phyloP scores from a whole-genome alignment of 2,888 invertebrate genomes.

The Lasioglossum lativentre region DNA sequence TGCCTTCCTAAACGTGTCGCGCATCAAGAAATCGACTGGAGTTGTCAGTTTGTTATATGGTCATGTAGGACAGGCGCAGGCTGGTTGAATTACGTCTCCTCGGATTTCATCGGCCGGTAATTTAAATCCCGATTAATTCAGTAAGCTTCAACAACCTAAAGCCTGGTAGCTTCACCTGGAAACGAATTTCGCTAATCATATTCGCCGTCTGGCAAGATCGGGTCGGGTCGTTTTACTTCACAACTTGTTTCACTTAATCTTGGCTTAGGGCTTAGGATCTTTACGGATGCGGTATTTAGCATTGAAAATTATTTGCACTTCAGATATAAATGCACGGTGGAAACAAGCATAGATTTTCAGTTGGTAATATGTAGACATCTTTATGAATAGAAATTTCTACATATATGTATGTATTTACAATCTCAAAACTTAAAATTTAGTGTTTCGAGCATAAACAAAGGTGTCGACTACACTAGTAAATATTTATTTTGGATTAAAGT shows the following conservation, averaged over 20 bases:
- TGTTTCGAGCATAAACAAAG: no score
- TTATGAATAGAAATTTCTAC: no score
- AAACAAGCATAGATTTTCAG: no score
- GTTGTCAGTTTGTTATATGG: conserved; percentile 65
- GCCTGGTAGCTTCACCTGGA: conserved; percentile 33
- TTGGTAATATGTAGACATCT: no score
- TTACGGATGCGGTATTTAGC: not conserved
- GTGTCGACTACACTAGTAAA: no score
- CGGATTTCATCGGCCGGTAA: conserved; percentile 71
- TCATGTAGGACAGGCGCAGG: conserved; percentile 60
- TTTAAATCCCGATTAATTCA: conserved; percentile 74
- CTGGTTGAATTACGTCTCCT: conserved; percentile 67
- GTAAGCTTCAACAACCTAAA: conserved; percentile 60
- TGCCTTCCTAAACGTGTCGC: conserved; percentile 33
- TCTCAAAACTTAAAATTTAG: no score
- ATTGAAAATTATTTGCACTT: not conserved
- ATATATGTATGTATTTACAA: no score
- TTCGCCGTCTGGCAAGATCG: conserved; percentile 23
- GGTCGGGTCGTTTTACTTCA: conserved; percentile 20
- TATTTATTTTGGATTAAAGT: no score
- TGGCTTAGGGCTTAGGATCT: not conserved
- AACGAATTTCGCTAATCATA: conserved; percentile 49
- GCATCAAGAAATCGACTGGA: conserved; percentile 70
- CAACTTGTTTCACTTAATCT: conserved; percentile 25
- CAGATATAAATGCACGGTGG: not conserved